Base-by-base conservation (phyloP, 2,113 vertebrate species). In the Tauraco erythrolophus region DNA sequence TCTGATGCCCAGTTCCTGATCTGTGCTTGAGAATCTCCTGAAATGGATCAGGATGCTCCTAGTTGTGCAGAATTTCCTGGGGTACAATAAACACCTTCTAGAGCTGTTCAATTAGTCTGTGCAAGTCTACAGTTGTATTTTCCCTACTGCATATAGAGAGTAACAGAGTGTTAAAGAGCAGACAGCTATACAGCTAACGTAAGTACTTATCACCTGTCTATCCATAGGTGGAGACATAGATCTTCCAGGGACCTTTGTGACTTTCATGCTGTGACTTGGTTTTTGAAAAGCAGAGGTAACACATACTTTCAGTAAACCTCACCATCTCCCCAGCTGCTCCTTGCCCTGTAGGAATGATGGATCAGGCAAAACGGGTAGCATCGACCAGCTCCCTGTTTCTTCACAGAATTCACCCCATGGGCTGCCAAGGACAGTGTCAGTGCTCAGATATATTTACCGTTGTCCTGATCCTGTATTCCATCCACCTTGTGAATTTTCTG, bases 191-290 rank as follows among this genome's bases (percentile, higher is more conserved):
- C 5, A 48, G 27, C 33, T 46, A 74, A 46, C 5, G 0, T 1
- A 66, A 79, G 28, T 37, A 50, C 11, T 51, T 72, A 64, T 46
- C 61, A 68, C 27, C 77, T 69, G 39, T 18, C 50, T 62, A 33
- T 94, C 84, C 74, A 41, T 82, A 94, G 77, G 84, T 84, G 87
- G 92, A 96, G 92, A 96, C 69, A 88, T 28, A 92, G 88, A 88
- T 85, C 89, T 93, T 92, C 51, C 70, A 64, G 46, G 60, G 30
- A 71, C 48, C 56, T 71, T 15, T 39, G 25, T 1, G 8, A 35
- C 53, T 85, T 56, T 4, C 4, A 1, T 60, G 58, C 45, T 80
- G 33, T 35, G 72, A 7, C n/a, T 28, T 13, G 16, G 2, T 17
- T 77, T 94, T 46, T 50, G 28, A 24, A 56, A 84, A 64, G 43